phyloP scores from a whole-genome alignment of 2,888 invertebrate species.

The Bombyx huttoni region DNA sequence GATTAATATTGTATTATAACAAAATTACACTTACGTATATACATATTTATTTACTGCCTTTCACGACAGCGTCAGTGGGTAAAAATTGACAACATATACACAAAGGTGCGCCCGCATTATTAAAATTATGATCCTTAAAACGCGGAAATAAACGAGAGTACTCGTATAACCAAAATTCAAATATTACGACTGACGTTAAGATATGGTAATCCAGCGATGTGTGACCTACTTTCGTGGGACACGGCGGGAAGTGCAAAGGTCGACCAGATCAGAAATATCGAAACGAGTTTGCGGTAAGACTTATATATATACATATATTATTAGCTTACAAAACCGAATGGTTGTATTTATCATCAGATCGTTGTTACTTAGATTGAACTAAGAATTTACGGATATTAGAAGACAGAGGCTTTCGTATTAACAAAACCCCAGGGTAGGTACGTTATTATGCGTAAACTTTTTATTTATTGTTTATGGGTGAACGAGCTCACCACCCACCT shows the following conservation, averaged over 20 bases:
- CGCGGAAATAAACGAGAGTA: neutral
- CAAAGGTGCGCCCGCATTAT: neutral
- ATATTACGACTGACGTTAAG: slow-evolving; percentile 6
- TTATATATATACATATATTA: neutral
- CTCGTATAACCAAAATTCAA: slow-evolving; percentile 1
- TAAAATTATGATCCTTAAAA: neutral
- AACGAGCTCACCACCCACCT: too few species aligned
- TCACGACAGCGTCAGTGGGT: too few species aligned
- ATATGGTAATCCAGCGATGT: slow-evolving; percentile 7
- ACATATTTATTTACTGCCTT: too few species aligned
- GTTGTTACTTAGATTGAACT: too few species aligned
- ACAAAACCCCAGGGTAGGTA: too few species aligned
- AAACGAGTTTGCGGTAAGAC: neutral
- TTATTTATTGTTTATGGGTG: too few species aligned
- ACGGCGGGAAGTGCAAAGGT: slow-evolving; percentile 12
- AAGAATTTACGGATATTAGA: too few species aligned
- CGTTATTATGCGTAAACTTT: too few species aligned
- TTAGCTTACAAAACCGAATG: neutral
- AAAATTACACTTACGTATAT: too few species aligned
- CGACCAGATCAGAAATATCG: neutral
- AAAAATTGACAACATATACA: too few species aligned
- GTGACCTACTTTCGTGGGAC: slow-evolving; percentile 14
- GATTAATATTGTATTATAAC: too few species aligned
- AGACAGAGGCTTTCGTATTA: too few species aligned
- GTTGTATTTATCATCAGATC: neutral